Base-by-base conservation (phyloP, 1,140 invertebrate species). In the Drosophila virilis region DNA sequence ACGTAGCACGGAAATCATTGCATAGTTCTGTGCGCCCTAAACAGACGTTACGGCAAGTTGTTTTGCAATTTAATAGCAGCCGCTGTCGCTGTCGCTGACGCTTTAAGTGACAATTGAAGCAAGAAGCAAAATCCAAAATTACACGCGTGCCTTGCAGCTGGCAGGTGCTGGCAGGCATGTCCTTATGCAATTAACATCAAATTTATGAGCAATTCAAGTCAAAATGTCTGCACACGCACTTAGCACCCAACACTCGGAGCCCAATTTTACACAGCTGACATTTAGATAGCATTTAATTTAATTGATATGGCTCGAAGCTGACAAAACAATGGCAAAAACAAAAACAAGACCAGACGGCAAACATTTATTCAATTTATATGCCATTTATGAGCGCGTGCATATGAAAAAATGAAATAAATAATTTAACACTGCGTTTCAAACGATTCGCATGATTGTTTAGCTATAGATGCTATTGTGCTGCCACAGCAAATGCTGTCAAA, bases 201-300 rank as follows among this genome's bases (percentile, higher is more conserved):
- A 83, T 88, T 89, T 89, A 88, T 80, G 83, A 62, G 73, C 84
- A 68, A 74, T 89, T 83, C 69, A 13, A 51, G 54, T 37, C 43
- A 77, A 28, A 79, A 74, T 83, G 83, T 77, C 72, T 79, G 71
- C n/a, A 35, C 50, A 28, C 12, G 38, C 50, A 58, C 13, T 45
- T 60, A 52, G 32, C 54, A 51, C 28, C 32, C 42, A 13, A 33
- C 40, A 46, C 76, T 82, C 58, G 51, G 68, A 82, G 75, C 54
- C 64, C 62, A 75, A 67, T 80, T 80, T 80, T 50, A 73, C 65
- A 64, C 59, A 32, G 62, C 43, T 48, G 54, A 51, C 58, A 50
- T 70, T 83, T 59, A 45, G 59, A 32, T 45, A 22, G 13, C 74
- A 66, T 73, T 73, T 38, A 46, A 83, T 62, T 80, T 89, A 88